Conservation (phyloP, 2,888 invertebrate species). For the Byasa hedistus region DNA sequence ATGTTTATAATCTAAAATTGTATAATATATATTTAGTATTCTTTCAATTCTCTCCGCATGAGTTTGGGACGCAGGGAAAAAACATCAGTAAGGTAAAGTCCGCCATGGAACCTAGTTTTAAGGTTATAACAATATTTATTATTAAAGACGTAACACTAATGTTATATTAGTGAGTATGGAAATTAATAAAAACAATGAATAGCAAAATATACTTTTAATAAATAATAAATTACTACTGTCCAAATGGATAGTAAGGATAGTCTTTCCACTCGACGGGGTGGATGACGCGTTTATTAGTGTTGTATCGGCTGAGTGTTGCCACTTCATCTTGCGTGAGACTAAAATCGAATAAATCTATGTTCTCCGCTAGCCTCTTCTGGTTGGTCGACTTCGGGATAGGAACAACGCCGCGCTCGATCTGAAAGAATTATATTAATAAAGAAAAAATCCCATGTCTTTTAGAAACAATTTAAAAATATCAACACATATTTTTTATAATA, state of each 20-base stretch:
- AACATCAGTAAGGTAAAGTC: too few relatives aligned
- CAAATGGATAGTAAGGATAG: slow-evolving; percentile 56
- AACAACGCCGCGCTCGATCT: slow-evolving; percentile 79
- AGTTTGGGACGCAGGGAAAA: too few relatives aligned
- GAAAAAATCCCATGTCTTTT: neutral
- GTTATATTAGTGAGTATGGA: too few relatives aligned
- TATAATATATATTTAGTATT: too few relatives aligned
- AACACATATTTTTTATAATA: neutral
- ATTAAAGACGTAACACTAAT: too few relatives aligned
- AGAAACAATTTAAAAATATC: neutral
- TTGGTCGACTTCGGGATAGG: slow-evolving; percentile 83
- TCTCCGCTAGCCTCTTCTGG: slow-evolving; percentile 75
- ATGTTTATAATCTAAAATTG: too few relatives aligned
- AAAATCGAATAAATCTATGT: slow-evolving; percentile 82
- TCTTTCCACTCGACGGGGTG: slow-evolving; percentile 44
- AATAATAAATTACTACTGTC: slow-evolving; percentile 24
- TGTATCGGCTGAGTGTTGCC: slow-evolving; percentile 70
- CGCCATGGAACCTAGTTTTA: too few relatives aligned
- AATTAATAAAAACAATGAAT: slow-evolving; percentile 16
- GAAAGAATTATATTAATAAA: slow-evolving; percentile 33
- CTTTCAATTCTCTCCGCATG: too few relatives aligned
- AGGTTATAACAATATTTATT: too few relatives aligned
- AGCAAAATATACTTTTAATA: slow-evolving; percentile 24
- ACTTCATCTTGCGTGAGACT: slow-evolving; percentile 76
- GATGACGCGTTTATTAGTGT: slow-evolving; percentile 63